Conservation (phyloP, 2,888 invertebrate species). For the Steinernema hermaphroditum region DNA sequence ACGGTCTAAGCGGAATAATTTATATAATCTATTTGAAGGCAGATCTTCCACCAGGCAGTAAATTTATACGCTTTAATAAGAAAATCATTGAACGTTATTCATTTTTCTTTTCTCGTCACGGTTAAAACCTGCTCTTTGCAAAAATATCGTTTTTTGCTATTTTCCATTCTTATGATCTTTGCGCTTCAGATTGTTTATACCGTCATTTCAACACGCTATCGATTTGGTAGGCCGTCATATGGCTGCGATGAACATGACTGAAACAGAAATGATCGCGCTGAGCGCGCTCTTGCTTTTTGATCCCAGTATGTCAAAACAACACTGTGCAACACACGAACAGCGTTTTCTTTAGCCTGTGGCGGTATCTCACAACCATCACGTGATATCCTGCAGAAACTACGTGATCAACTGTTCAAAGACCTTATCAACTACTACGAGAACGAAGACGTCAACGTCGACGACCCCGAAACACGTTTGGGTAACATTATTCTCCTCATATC, state of each 20-base stretch:
- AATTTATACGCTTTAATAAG: too few relatives aligned
- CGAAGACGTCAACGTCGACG: slow-evolving; percentile 44
- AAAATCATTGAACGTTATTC: too few relatives aligned
- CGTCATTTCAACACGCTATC: slow-evolving; percentile 58
- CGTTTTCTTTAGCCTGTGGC: slow-evolving; percentile 38
- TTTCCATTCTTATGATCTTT: not conserved
- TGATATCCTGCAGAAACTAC: slow-evolving; percentile 40
- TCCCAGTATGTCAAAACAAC: slow-evolving; percentile 42
- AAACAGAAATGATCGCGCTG: slow-evolving; percentile 53
- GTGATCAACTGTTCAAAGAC: slow-evolving; percentile 52
- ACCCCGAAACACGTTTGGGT: slow-evolving; percentile 58
- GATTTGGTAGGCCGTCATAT: slow-evolving; percentile 52
- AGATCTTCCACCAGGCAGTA: too few relatives aligned
- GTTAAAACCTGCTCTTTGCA: not conserved
- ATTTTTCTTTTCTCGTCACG: too few relatives aligned
- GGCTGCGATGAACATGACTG: slow-evolving; percentile 48
- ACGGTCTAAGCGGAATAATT: too few relatives aligned
- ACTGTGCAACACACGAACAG: not conserved
- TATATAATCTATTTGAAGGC: too few relatives aligned
- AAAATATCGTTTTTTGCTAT: not conserved
- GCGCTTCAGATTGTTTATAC: slow-evolving; percentile 55
- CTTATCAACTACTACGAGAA: slow-evolving; percentile 47
- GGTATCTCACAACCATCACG: slow-evolving; percentile 41
- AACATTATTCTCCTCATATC: slow-evolving; percentile 52
- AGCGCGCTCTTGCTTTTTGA: slow-evolving; percentile 54